Base-by-base conservation (phyloP, 2,113 vertebrate genomes). In the Varanus salvator region DNA sequence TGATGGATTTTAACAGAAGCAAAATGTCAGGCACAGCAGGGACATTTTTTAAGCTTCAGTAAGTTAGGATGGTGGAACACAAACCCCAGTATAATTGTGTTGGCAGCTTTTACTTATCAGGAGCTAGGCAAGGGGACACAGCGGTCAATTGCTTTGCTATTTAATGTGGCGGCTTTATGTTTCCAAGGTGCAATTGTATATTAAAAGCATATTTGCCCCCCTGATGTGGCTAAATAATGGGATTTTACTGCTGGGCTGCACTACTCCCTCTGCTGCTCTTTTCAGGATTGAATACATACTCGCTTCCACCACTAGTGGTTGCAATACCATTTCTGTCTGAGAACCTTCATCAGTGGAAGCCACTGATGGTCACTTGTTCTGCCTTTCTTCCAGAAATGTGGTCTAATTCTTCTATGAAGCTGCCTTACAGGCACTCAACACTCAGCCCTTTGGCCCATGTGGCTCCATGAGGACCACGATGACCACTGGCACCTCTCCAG, bases 1-100 rank as follows among this genome's bases (percentile, higher is more conserved):
- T 60, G 91, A 92, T 92, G 92, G 93, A 94, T 96, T 95, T 93
- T 95, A 95, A 95, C 93, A 87, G 92, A 52, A 91, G 84, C 17
- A 91, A 96, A 96, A 95, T 95, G 95, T 95, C 93, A 95, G 95
- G 14, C 86, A 44, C 93, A 94, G 95, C 95, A 94, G 95, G 95
- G 83, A 91, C 68, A 88, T 52, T 86, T 87, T 94, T 83, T 87
- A 76, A 93, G 93, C 87, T n/a, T 69, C 6, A 60, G 72, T 87
- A 38, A 84, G 90, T 90, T 92, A 17, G 21, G 93, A 89, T 94
- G 90, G 90, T 85, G 74, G 85, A 54, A 71, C 93, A 75, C 84
- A 75, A 0, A 0, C 87, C 90, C 0, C 0, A 86, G 84, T 87
- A 91, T 91, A 92, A 92, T 94, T 92, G 91, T 0, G 44, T 68